Evolutionary conservation across 2,797 vertebrate species (phyloP).

Genomic region (Tapirus indicus): DNA sequence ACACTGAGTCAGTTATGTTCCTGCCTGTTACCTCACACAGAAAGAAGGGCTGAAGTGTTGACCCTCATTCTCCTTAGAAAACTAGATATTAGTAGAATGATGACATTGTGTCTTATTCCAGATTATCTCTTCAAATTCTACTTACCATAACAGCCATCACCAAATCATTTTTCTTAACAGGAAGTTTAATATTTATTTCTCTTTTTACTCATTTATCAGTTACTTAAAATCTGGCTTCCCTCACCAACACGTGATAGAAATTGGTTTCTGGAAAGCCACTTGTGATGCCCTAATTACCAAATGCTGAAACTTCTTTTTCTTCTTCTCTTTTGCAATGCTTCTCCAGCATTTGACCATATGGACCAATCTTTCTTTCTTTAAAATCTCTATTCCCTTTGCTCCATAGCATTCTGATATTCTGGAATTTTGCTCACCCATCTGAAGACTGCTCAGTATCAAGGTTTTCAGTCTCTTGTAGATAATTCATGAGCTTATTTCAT

Average conservation of each 20-base stretch:
- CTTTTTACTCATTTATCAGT: conserved; percentile 18
- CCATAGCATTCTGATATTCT: background rate
- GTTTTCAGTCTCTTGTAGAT: background rate
- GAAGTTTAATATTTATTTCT: conserved; percentile 8
- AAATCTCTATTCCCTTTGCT: background rate
- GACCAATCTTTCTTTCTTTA: background rate
- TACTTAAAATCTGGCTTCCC: conserved; percentile 3
- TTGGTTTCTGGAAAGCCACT: conserved; percentile 23
- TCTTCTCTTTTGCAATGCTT: background rate
- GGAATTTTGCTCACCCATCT: background rate
- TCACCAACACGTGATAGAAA: conserved; percentile 10
- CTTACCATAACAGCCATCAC: background rate
- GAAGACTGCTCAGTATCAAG: background rate
- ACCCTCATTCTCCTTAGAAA: conserved; percentile 22
- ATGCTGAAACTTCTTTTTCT: background rate
- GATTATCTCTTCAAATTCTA: background rate
- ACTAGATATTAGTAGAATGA: conserved; percentile 31
- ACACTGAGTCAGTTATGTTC: conserved; percentile 80
- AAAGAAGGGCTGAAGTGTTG: conserved; percentile 67
- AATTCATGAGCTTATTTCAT: background rate
- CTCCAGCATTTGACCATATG: background rate
- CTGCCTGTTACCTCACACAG: conserved; percentile 61
- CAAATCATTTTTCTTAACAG: background rate
- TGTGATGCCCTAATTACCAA: background rate
- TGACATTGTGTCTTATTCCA: conserved; percentile 34